Evolutionary conservation across 2,797 vertebrate species (phyloP).

Genomic region (Helarctos malayanus): DNA sequence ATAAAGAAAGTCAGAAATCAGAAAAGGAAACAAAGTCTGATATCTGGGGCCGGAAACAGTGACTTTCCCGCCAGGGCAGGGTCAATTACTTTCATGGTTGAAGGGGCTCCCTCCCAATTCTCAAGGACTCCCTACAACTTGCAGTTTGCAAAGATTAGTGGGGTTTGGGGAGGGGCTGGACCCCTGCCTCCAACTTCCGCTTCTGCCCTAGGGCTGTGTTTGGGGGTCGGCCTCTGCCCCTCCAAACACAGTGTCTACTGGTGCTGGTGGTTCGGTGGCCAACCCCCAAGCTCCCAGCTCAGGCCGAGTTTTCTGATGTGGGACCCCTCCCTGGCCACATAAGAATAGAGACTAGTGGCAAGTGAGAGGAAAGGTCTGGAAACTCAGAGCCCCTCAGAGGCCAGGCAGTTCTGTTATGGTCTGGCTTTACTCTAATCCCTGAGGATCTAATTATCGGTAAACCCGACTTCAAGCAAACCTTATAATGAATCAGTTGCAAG

Average conservation of each 20-base stretch:
- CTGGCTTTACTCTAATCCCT: background rate
- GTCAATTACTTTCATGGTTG: no score
- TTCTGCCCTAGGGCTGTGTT: background rate
- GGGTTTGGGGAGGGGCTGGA: background rate
- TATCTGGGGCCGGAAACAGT: background rate
- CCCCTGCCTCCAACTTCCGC: background rate
- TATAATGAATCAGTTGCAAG: background rate
- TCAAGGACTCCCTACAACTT: background rate
- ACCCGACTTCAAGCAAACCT: background rate
- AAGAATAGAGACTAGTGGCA: background rate
- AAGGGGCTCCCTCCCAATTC: background rate
- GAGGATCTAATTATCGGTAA: background rate
- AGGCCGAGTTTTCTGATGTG: background rate
- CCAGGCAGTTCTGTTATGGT: background rate
- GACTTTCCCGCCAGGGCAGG: background rate
- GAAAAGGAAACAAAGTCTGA: background rate
- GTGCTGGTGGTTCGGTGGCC: background rate
- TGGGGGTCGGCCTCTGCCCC: background rate
- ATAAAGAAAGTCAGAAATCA: conserved; percentile 37
- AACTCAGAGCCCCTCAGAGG: background rate
- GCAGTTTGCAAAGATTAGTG: background rate
- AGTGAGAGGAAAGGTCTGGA: conserved; percentile 1
- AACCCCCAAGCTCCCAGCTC: background rate
- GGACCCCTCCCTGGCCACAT: background rate
- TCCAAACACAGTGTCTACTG: background rate